Percentiles rank a stretch among this genome's conserved stretches.
Evolutionary conservation across 2,113 vertebrate genomes (phyloP).

Genomic region (Misgurnus mizolepis): DNA sequence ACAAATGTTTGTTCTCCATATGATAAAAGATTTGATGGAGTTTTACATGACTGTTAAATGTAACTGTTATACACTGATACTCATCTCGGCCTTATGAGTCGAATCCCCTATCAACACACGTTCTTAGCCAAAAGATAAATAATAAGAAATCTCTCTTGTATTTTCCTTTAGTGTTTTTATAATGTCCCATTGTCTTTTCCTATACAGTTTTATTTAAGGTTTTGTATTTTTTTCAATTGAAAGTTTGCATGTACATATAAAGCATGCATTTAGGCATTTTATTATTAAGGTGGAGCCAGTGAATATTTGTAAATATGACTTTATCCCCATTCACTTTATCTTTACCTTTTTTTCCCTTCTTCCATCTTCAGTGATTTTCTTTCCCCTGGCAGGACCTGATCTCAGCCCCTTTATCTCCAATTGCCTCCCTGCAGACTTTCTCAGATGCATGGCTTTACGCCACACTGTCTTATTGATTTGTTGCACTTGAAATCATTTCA

Average conservation of each 20-base stretch:
- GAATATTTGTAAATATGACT: too few species aligned
- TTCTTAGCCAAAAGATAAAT: constrained; percentile 5
- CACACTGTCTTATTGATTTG: constrained; percentile 30
- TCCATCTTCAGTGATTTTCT: neutral
- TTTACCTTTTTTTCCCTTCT: neutral
- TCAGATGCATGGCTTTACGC: neutral
- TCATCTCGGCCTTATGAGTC: neutral
- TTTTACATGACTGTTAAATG: neutral
- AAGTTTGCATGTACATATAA: too few species aligned
- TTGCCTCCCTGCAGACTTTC: constrained; percentile 20
- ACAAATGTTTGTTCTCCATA: neutral
- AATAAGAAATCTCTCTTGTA: constrained; percentile 17
- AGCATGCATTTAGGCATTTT: too few species aligned
- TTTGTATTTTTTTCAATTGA: neutral
- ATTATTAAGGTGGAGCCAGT: too few species aligned
- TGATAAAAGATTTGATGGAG: constrained; percentile 27
- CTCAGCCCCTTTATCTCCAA: neutral
- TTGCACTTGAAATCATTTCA: constrained; percentile 10
- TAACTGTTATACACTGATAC: neutral
- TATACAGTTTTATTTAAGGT: neutral
- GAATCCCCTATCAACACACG: neutral
- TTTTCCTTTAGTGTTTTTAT: constrained; percentile 21
- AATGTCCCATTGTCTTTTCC: neutral
- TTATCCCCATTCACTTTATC: constrained; percentile 1
- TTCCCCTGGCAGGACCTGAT: constrained; percentile 8